A percentile compares a stretch with the other conserved stretches of the same genome.
Conservation (phyloP, 2,113 vertebrate genomes). For the Notothenia rossii region DNA sequence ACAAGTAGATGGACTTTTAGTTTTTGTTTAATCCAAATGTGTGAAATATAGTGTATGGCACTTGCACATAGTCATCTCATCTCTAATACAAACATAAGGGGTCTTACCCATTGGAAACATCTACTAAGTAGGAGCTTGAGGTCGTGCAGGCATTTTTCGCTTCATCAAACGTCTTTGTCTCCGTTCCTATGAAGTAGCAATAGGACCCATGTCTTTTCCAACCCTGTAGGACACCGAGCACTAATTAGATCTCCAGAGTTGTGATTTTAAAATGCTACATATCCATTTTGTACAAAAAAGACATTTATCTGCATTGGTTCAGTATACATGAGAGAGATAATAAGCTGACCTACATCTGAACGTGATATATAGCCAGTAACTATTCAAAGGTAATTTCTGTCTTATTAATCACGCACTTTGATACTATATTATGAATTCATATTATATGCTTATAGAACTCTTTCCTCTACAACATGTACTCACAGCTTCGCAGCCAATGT, state of each 20-base stretch:
- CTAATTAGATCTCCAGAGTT: background rate
- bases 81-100: background rate
- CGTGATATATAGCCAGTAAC: background rate
- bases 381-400: background rate
- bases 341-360: background rate
- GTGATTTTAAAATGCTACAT: background rate
- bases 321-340: background rate
- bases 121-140: constrained; percentile 85
- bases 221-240: constrained; percentile 79
- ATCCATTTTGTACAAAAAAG: background rate
- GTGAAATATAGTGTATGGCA: background rate
- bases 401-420: background rate
- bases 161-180: constrained; percentile 87
- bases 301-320: background rate
- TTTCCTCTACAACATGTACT: constrained; percentile 62
- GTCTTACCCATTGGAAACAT: constrained; percentile 89
- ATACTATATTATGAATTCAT: too few relatives aligned
- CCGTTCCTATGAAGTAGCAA: constrained; percentile 90
- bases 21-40: background rate
- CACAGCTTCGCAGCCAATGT: constrained; percentile 89
- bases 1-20: background rate
- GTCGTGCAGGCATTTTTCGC: constrained; percentile 88
- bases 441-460: background rate
- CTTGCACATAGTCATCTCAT: background rate
- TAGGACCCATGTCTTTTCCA: constrained; percentile 92